These are phyloP conservation scores for Agrypnus murinus DNA, from an alignment of 2,888 invertebrate species.

Conservation along the genomic window DNA sequence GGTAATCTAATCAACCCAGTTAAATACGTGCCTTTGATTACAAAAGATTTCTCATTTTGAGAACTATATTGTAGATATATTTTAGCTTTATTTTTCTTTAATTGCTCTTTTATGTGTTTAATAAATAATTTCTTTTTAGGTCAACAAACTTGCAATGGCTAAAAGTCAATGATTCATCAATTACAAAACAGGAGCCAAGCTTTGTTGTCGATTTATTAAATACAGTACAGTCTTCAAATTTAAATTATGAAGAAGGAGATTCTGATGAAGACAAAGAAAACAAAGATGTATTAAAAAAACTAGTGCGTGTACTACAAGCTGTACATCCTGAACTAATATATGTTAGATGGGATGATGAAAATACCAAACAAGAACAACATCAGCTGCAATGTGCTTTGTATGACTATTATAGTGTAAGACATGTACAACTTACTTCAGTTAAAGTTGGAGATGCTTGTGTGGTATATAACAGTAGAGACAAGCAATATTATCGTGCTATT, in stretches of 20 bases:
- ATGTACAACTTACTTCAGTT: constrained; percentile 69
- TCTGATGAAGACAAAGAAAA: constrained; percentile 51
- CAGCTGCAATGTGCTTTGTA: constrained; percentile 75
- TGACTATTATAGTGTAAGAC: constrained; percentile 65
- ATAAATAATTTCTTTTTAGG: constrained; percentile 55
- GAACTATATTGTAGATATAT: too few species aligned
- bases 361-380: constrained; percentile 32
- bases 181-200: constrained; percentile 49
- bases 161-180: constrained; percentile 59
- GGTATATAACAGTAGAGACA: constrained; percentile 70
- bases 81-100: too few species aligned
- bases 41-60: too few species aligned
- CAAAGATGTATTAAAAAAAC: constrained; percentile 48
- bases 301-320: constrained; percentile 61
- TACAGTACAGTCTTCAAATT: constrained; percentile 43
- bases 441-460: constrained; percentile 73
- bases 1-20: too few species aligned
- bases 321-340: constrained; percentile 64
- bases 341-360: constrained; percentile 43
- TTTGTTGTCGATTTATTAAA: constrained; percentile 53
- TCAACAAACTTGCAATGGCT: constrained; percentile 70
- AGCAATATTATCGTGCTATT: constrained; percentile 79
- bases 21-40: too few species aligned
- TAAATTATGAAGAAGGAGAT: constrained; percentile 51
- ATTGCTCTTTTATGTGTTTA: too few species aligned